Conservation (phyloP, 2,797 vertebrate genomes). For the Euthynnus affinis region DNA sequence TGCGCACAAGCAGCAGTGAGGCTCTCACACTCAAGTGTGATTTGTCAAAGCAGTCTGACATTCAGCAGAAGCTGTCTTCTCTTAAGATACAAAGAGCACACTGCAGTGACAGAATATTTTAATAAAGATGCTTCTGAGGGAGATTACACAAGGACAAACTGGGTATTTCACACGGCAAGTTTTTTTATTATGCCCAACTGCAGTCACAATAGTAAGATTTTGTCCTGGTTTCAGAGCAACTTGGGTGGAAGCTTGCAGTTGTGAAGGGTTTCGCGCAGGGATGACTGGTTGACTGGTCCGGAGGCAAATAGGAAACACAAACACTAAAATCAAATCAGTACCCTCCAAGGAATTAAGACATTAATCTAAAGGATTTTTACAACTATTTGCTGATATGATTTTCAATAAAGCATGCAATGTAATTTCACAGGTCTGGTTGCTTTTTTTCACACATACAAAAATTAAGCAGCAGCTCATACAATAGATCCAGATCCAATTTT, state of each 20-base stretch:
- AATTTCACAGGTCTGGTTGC: slow-evolving; percentile 20
- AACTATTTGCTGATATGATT: slow-evolving; percentile 48
- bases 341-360: slow-evolving; percentile 33
- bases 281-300: slow-evolving; percentile 34
- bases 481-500: slow-evolving; percentile 43
- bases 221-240: slow-evolving; percentile 52
- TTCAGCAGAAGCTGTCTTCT: slow-evolving; percentile 64
- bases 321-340: slow-evolving; percentile 51
- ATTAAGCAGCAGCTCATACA: slow-evolving; percentile 39
- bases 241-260: slow-evolving; percentile 47
- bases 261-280: slow-evolving; percentile 38
- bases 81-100: slow-evolving; percentile 50
- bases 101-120: slow-evolving; percentile 70
- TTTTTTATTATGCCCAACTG: slow-evolving; percentile 68
- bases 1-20: slow-evolving; percentile 42
- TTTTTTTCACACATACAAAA: slow-evolving; percentile 18
- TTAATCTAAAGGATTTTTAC: slow-evolving; percentile 42
- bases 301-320: slow-evolving; percentile 35
- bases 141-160: slow-evolving; percentile 66
- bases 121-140: slow-evolving; percentile 67
- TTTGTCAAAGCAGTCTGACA: slow-evolving; percentile 70
- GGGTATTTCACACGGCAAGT: slow-evolving; percentile 60
- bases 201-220: slow-evolving; percentile 49
- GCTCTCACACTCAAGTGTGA: slow-evolving; percentile 42
- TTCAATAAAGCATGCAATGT: slow-evolving; percentile 31